phyloP scores from a whole-genome alignment of 2,797 vertebrate genomes.

The Miichthys miiuy region DNA sequence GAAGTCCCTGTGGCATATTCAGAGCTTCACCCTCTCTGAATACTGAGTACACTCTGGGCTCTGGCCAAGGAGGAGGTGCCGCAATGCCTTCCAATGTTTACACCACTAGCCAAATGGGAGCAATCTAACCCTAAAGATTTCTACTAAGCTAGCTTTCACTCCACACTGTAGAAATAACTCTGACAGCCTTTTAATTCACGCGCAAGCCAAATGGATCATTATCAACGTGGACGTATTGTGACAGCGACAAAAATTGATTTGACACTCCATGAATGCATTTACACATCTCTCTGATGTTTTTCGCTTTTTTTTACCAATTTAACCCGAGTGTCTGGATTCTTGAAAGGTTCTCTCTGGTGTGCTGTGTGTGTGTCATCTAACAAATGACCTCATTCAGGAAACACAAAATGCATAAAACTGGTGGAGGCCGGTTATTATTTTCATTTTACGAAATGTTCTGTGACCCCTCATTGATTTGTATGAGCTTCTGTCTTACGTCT shows the following conservation, averaged over 20 bases:
- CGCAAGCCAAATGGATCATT: slow-evolving; percentile 38
- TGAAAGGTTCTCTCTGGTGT: background rate
- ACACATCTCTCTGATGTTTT: slow-evolving; percentile 18
- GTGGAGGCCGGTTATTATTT: background rate
- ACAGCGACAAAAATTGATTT: slow-evolving; percentile 28
- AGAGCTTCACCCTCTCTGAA: slow-evolving; percentile 57
- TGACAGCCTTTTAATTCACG: slow-evolving; percentile 49
- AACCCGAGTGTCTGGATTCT: slow-evolving; percentile 11
- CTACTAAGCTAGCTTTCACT: slow-evolving; percentile 43
- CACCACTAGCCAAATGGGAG: slow-evolving; percentile 63
- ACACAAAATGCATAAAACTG: slow-evolving; percentile 9
- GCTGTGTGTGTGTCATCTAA: background rate
- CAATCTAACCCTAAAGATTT: slow-evolving; percentile 60
- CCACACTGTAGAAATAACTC: slow-evolving; percentile 52
- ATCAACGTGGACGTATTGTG: slow-evolving; percentile 46
- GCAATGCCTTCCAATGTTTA: slow-evolving; percentile 67
- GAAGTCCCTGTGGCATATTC: slow-evolving; percentile 54
- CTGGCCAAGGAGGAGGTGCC: slow-evolving; percentile 59
- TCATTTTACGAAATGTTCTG: background rate
- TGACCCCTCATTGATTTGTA: slow-evolving; percentile 9
- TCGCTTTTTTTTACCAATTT: slow-evolving; percentile 19
- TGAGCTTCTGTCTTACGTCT: slow-evolving; percentile 14
- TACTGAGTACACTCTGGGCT: slow-evolving; percentile 54
- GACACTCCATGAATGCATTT: slow-evolving; percentile 30
- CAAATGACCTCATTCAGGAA: slow-evolving; percentile 13